Evolutionary conservation across 2,113 vertebrate species (phyloP), one percentile per base, ranked within the genome.

Genomic region (Amblyopsis rosae): DNA sequence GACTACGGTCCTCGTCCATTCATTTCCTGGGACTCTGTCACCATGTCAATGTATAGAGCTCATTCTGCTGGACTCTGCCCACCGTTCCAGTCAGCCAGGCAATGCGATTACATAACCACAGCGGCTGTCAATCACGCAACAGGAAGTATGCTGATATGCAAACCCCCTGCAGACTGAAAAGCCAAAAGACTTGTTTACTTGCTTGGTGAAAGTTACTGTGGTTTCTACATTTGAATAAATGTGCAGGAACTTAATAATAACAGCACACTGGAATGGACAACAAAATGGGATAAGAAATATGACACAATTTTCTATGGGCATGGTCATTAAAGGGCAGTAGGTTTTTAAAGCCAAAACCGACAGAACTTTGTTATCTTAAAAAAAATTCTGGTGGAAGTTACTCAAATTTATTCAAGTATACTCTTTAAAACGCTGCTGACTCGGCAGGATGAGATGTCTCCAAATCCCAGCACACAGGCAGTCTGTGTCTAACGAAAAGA

Each of bases 101-200:
- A 81, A 82, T 82, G 73, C 72, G 75, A 80, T 84, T 67, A 76
- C 69, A 75, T 70, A 79, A 72, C 69, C 61, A 78, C 78, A 72
- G 79, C 19, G 53, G 70, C 80, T 84, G 86, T 88, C 88, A 89
- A 80, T 89, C 84, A 84, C 81, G 71, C 82, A 77, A 75, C 76
- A 77, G 81, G 81, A 72, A 72, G 45, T 12, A 68, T 69, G 72
- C 63, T 69, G 77, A 86, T 81, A 63, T 67, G 54, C 69, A 59
- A 66, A 65, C 58, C 70, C 69, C 81, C 80, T 71, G 35, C 60
- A 66, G 49, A 72, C 60, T 69, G 82, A 81, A 77, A 80, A 65
- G 70, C 65, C 72, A 77, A 81, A 79, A 19, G 68, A 26, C 15
- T 9, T 10, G 10, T 33, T 11, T 50, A 11, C 10, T 19, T 6